Percentiles rank a stretch among this genome's conserved stretches.
Evolutionary conservation across 2,888 invertebrate genomes (phyloP).

Genomic region (Leptinotarsa peninsularis): DNA sequence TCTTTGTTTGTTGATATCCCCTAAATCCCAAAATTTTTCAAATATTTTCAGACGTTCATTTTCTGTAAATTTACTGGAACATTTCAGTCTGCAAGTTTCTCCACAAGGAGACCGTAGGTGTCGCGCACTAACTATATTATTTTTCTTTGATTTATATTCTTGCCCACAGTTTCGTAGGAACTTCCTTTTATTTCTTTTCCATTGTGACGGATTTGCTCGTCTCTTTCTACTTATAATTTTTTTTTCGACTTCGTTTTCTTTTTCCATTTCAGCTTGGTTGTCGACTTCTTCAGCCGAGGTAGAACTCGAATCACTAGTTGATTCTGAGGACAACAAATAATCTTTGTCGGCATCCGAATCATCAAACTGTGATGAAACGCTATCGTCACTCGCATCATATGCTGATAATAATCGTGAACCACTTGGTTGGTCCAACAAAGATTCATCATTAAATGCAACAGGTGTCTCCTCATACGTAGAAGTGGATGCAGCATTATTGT

Average conservation of each 20-base stretch:
- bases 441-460: conserved; percentile 8
- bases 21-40: conserved; percentile 29
- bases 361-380: conserved; percentile 8
- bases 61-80: neutral
- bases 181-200: conserved; percentile 29
- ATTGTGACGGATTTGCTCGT: conserved; percentile 14
- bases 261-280: neutral
- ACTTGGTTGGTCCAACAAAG: conserved; percentile 7
- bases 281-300: neutral
- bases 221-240: neutral
- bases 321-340: conserved; percentile 3
- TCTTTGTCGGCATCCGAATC: conserved; percentile 1
- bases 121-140: conserved; percentile 12
- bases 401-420: conserved; percentile 2
- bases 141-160: conserved; percentile 18
- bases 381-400: conserved; percentile 4
- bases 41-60: conserved; percentile 29
- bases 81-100: neutral
- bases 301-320: conserved; percentile 10
- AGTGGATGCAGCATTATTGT: conserved; percentile 8
- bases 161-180: conserved; percentile 28
- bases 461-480: conserved; percentile 1
- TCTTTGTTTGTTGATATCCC: conserved; percentile 33
- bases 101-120: conserved; percentile 2
- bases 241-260: conserved; percentile 5